These are phyloP conservation scores for Anguilla marmorata DNA, from an alignment of 2,797 vertebrate species.

Conservation along the genomic window DNA sequence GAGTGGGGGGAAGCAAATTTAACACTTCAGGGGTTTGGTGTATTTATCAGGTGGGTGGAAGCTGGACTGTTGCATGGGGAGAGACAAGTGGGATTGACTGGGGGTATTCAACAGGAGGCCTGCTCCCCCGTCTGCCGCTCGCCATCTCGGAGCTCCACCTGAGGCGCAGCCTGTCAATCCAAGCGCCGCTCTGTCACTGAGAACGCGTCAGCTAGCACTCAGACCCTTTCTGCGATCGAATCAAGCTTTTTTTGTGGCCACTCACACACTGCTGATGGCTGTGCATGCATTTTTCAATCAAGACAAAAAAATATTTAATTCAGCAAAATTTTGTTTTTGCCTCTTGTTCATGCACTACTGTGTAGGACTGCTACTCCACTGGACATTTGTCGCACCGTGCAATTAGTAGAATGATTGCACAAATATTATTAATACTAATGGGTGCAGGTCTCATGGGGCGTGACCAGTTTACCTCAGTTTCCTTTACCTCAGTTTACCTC, in stretches of 20 bases:
- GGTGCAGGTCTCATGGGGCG: background rate
- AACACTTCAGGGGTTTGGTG: conserved; percentile 73
- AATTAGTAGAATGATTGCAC: background rate
- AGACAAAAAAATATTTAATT: background rate
- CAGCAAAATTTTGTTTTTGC: background rate
- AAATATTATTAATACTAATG: background rate
- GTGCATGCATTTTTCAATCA: background rate
- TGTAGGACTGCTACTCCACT: background rate
- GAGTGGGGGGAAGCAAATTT: conserved; percentile 65
- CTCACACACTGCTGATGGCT: background rate
- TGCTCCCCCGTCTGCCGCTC: conserved; percentile 55
- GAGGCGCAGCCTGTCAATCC: conserved; percentile 63
- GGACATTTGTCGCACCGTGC: background rate
- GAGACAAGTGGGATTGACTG: conserved; percentile 78
- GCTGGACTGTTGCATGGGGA: conserved; percentile 71
- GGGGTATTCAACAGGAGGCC: conserved; percentile 67
- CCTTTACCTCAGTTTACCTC: background rate
- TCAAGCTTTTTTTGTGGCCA: background rate
- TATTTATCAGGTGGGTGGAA: conserved; percentile 73
- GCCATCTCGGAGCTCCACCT: conserved; percentile 63
- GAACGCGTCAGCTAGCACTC: background rate
- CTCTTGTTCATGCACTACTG: background rate
- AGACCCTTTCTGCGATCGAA: background rate
- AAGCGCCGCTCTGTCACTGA: conserved; percentile 55
- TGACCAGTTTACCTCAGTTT: background rate